A percentile compares a stretch with the other conserved stretches of the same genome.
Evolutionary conservation across 2,797 vertebrate genomes (phyloP).

Genomic region (Mionectes olivaceus): DNA sequence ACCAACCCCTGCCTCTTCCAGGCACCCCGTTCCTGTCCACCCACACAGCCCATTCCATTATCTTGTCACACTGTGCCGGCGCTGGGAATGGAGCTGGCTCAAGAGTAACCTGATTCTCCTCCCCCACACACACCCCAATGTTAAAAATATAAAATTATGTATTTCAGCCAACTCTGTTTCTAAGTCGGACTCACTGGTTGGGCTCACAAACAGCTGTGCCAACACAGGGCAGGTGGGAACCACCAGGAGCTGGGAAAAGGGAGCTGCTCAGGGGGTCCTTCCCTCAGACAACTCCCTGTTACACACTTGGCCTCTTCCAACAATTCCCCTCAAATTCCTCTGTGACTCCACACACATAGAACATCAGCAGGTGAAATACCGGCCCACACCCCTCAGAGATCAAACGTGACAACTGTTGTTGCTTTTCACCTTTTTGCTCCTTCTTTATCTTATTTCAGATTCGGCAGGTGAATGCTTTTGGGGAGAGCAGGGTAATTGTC

Average conservation of each 20-base stretch:
- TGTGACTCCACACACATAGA: neutral
- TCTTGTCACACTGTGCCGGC: neutral
- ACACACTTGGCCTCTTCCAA: neutral
- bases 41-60: neutral
- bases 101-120: slow-evolving; percentile 34
- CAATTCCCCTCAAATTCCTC: neutral
- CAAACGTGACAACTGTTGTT: neutral
- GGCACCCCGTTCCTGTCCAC: slow-evolving; percentile 23
- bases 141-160: slow-evolving; percentile 30
- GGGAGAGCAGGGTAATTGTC: neutral
- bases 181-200: neutral
- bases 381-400: rapidly evolving
- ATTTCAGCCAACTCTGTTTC: slow-evolving; percentile 1
- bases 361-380: neutral
- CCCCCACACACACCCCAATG: neutral
- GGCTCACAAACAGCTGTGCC: slow-evolving; percentile 39
- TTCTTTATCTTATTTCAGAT: neutral
- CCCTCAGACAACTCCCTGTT: neutral
- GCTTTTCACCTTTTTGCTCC: neutral
- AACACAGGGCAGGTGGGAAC: slow-evolving; percentile 44
- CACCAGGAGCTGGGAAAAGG: neutral
- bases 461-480: neutral
- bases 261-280: neutral
- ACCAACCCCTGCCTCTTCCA: neutral
- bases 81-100: neutral